phyloP scores from a whole-genome alignment of 2,113 vertebrate genomes.

The Ginglymostoma cirratum region DNA sequence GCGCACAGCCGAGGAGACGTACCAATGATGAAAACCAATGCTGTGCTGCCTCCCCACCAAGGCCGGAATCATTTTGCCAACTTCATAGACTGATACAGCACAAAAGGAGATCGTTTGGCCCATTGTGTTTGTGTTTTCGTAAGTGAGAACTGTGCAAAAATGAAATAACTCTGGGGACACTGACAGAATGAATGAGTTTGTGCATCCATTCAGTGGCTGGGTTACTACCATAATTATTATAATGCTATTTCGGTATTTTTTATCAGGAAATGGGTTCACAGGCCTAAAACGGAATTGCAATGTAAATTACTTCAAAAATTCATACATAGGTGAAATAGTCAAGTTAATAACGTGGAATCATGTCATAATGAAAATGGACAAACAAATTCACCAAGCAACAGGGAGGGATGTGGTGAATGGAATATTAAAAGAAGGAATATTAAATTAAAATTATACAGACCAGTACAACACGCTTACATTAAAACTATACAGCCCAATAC shows the following conservation, averaged over 20 bases:
- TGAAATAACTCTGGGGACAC: not conserved
- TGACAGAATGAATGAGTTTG: not conserved
- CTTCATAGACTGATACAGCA: not conserved
- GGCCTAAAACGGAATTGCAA: not conserved
- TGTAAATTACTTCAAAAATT: not conserved
- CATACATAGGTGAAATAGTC: not conserved
- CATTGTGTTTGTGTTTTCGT: not conserved
- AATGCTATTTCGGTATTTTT: not conserved
- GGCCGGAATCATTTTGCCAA: not conserved
- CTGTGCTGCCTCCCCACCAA: not conserved
- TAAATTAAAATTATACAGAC: not conserved
- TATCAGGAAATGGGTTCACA: not conserved
- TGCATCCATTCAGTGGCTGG: not conserved
- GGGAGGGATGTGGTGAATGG: not conserved
- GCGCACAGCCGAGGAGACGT: too few species aligned
- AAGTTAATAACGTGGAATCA: not conserved
- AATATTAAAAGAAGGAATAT: not conserved
- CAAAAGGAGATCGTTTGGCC: not conserved
- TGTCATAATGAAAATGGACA: not conserved
- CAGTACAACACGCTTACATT: too few species aligned
- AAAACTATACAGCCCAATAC: too few species aligned
- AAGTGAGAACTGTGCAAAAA: not conserved
- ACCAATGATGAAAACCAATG: not conserved
- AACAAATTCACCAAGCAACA: not conserved
- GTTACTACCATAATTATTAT: not conserved